A percentile compares a stretch with the other conserved stretches of the same genome.
phyloP scores from a whole-genome alignment of 1,140 invertebrate genomes.

The Anagrus nilaparvatae region DNA sequence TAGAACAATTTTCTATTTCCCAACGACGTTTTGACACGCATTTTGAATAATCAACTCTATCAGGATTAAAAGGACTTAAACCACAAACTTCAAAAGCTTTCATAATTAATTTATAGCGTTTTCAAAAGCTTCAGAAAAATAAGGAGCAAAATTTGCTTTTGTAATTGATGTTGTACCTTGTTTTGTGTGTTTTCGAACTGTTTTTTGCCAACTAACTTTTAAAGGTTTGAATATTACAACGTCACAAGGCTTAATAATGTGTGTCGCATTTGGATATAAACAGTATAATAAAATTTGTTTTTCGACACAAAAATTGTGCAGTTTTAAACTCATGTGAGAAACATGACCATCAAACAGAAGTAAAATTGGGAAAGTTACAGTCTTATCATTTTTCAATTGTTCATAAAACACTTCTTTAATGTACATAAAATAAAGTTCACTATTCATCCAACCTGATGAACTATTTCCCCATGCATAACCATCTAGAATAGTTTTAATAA shows the following conservation, averaged over 20 bases:
- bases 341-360: conserved; percentile 29
- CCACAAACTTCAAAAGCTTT: too few relatives aligned
- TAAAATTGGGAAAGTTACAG: conserved; percentile 21
- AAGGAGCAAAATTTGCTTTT: conserved; percentile 26
- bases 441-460: conserved; percentile 29
- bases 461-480: conserved; percentile 19
- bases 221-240: conserved; percentile 29
- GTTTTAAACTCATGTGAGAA: conserved; percentile 21
- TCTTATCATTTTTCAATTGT: conserved; percentile 19
- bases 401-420: conserved; percentile 28
- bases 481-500: conserved; percentile 17
- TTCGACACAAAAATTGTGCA: conserved; percentile 22
- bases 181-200: conserved; percentile 19
- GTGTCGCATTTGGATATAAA: conserved; percentile 32
- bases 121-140: too few relatives aligned
- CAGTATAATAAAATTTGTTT: conserved; percentile 22
- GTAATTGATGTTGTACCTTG: conserved; percentile 18
- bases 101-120: too few relatives aligned
- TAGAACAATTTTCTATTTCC: too few relatives aligned
- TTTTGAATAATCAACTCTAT: too few relatives aligned
- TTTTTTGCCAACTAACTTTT: conserved; percentile 29
- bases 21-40: too few relatives aligned
- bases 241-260: conserved; percentile 34
- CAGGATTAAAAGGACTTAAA: too few relatives aligned
- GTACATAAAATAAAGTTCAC: conserved; percentile 26